phyloP scores from a whole-genome alignment of 2,797 vertebrate genomes.

The Corythornis leucogaster region DNA sequence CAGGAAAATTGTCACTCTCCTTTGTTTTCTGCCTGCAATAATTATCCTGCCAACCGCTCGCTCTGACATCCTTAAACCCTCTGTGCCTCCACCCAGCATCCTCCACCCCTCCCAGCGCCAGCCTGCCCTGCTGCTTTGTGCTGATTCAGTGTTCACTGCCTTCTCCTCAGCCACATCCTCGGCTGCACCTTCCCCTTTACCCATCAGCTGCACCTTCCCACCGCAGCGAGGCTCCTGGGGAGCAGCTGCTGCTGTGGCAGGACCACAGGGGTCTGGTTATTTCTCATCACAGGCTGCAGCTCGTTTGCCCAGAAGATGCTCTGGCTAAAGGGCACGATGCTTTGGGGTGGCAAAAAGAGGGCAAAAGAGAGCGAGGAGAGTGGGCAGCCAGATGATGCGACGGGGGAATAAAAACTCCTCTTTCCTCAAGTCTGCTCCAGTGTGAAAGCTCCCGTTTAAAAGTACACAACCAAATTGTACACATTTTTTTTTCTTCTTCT shows the following conservation, averaged over 20 bases:
- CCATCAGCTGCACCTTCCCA: neutral
- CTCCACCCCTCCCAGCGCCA: neutral
- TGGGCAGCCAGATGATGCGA: neutral
- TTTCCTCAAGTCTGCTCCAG: neutral
- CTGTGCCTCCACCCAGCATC: neutral
- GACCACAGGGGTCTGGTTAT: fast-evolving
- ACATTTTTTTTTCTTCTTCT: neutral
- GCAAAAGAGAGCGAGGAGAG: neutral
- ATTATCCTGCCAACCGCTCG: conserved; percentile 62
- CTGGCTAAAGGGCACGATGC: fast-evolving
- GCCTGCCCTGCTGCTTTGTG: neutral
- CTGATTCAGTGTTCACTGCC: conserved; percentile 25
- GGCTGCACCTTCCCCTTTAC: neutral
- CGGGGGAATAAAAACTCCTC: neutral
- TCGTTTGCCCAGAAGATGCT: neutral
- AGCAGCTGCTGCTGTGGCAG: neutral
- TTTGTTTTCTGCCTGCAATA: conserved; percentile 67
- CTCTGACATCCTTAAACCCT: conserved; percentile 50
- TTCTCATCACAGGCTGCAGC: neutral
- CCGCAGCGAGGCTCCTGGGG: neutral
- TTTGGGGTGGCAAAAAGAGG: neutral
- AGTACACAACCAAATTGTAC: neutral
- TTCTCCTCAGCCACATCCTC: neutral
- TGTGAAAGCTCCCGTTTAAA: neutral
- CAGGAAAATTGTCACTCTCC: conserved; percentile 67